These are phyloP conservation scores for Homarus gammarus DNA, from an alignment of 2,888 invertebrate genomes.

Conservation along the genomic window DNA sequence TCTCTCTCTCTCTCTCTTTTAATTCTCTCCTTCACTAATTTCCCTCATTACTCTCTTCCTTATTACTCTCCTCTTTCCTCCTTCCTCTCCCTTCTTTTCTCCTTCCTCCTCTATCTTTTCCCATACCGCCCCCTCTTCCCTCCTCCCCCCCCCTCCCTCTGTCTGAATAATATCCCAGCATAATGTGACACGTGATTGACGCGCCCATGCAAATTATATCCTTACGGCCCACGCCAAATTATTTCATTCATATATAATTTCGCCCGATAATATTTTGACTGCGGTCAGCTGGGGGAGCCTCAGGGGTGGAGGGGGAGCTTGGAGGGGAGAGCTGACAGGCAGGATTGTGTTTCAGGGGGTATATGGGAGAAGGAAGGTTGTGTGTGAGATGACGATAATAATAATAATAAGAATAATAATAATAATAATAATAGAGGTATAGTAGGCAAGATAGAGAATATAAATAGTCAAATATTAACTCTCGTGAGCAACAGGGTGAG, in stretches of 20 bases:
- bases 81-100: background rate
- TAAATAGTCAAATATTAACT: no score
- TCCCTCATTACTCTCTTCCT: background rate
- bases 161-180: background rate
- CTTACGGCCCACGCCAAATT: background rate
- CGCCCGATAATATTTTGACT: background rate
- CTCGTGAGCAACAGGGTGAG: no score
- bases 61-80: background rate
- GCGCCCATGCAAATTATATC: constrained; percentile 7
- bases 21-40: background rate
- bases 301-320: background rate
- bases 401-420: background rate
- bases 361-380: background rate
- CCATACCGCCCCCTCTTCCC: background rate
- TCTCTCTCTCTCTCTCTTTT: background rate
- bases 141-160: background rate
- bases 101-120: background rate
- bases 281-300: background rate
- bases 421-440: background rate
- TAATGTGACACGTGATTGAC: constrained; percentile 15
- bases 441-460: no score
- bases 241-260: constrained; percentile 1
- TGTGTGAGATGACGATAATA: no score
- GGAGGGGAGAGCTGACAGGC: background rate
- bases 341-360: background rate